Evolutionary conservation across 1,140 invertebrate species (phyloP).

Genomic region (Tenebrio molitor): DNA sequence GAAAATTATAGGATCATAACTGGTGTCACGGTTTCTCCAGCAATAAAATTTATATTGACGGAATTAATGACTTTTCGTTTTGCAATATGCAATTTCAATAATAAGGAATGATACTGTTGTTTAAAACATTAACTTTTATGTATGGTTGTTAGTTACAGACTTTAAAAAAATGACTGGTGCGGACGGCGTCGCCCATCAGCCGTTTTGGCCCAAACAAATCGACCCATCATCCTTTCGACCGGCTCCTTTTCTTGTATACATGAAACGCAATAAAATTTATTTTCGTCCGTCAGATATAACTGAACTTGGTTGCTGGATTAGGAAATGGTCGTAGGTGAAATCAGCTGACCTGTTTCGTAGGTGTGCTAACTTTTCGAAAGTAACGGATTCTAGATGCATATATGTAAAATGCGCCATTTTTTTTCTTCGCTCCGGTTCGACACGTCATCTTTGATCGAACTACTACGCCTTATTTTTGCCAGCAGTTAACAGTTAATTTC

Average conservation of each 20-base stretch:
- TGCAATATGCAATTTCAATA: conserved; percentile 43
- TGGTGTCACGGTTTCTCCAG: conserved; percentile 40
- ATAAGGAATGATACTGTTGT: conserved; percentile 34
- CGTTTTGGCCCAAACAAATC: no score
- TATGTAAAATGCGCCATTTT: conserved; percentile 32
- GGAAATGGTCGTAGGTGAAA: conserved; percentile 35
- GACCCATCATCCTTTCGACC: not conserved
- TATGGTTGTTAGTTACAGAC: not conserved
- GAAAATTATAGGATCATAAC: conserved; percentile 46
- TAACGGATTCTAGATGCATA: conserved; percentile 33
- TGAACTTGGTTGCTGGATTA: conserved; percentile 36
- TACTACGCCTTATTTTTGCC: conserved; percentile 6
- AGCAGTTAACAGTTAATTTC: not conserved
- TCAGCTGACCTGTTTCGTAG: conserved; percentile 39
- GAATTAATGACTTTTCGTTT: conserved; percentile 45
- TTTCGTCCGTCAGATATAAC: conserved; percentile 17
- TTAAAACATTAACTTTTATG: conserved; percentile 23
- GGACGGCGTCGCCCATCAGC: no score
- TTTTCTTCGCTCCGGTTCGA: not conserved
- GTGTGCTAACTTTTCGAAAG: conserved; percentile 34
- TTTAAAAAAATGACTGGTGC: not conserved
- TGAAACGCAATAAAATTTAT: conserved; percentile 34
- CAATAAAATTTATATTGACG: conserved; percentile 42
- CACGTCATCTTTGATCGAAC: conserved; percentile 11
- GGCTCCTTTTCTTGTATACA: not conserved